These are phyloP conservation scores for Linyphia triangularis DNA, from an alignment of 2,888 invertebrate genomes.

Conservation along the genomic window DNA sequence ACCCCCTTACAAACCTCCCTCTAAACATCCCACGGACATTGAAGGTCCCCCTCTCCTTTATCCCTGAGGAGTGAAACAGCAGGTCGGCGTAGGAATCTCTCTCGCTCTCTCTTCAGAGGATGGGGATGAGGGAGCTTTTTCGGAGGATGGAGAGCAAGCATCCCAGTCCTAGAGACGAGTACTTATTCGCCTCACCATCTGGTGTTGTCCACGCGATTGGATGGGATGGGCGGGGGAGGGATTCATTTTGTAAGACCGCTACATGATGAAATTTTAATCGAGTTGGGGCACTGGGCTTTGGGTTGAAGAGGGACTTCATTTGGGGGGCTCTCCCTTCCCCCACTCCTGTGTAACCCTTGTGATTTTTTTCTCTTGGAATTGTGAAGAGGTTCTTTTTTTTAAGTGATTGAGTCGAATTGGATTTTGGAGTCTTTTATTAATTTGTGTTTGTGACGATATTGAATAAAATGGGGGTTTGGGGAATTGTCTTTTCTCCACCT, in stretches of 20 bases:
- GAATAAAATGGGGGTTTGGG: background rate
- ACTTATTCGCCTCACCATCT: conserved; percentile 64
- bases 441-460: background rate
- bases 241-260: conserved; percentile 2
- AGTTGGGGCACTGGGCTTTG: conserved; percentile 29
- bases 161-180: background rate
- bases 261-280: conserved; percentile 71
- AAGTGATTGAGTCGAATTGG: background rate
- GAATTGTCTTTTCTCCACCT: background rate
- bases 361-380: background rate
- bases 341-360: background rate
- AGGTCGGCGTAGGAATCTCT: conserved; percentile 61
- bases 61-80: conserved; percentile 61
- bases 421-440: background rate
- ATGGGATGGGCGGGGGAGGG: background rate
- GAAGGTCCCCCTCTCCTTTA: conserved; percentile 31
- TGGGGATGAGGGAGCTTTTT: conserved; percentile 4
- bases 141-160: conserved; percentile 46
- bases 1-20: conserved; percentile 54
- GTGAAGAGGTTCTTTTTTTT: background rate
- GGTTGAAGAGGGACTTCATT: background rate
- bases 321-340: background rate
- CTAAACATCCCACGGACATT: conserved; percentile 71
- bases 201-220: conserved; percentile 34
- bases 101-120: conserved; percentile 39